A percentile compares a stretch with the other conserved stretches of the same genome.
Conservation (phyloP, 1,140 invertebrate species). For the Apis florea region DNA sequence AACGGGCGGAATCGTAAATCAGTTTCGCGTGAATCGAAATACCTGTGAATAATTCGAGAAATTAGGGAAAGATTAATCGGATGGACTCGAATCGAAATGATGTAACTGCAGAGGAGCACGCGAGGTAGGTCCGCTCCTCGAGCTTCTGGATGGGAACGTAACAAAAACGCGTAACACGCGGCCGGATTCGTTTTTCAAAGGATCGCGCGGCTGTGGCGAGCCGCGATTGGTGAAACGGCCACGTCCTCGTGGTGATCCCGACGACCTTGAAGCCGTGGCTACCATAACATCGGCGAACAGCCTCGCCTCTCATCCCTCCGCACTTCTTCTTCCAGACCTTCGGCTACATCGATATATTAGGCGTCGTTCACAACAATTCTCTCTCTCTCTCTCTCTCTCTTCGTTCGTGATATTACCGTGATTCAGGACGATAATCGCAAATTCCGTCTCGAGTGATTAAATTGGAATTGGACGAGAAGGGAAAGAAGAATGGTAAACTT, state of each 20-base stretch:
- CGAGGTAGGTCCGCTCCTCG: too few relatives aligned
- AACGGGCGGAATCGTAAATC: too few relatives aligned
- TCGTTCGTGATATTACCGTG: too few relatives aligned
- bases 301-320: slow-evolving; percentile 50
- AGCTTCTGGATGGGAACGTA: not conserved
- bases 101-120: too few relatives aligned
- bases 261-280: slow-evolving; percentile 69
- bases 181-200: slow-evolving; percentile 58
- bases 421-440: too few relatives aligned
- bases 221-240: slow-evolving; percentile 60
- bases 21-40: too few relatives aligned
- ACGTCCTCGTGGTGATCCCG: slow-evolving; percentile 71
- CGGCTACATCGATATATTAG: slow-evolving; percentile 46
- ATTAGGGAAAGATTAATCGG: too few relatives aligned
- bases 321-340: slow-evolving; percentile 14
- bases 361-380: slow-evolving; percentile 34
- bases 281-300: slow-evolving; percentile 68
- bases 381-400: too few relatives aligned
- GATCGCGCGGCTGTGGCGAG: slow-evolving; percentile 16
- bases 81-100: too few relatives aligned
- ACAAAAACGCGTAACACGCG: slow-evolving; percentile 41
- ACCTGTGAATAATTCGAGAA: too few relatives aligned
- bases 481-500: not conserved
- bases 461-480: not conserved
- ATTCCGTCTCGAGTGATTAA: not conserved